phyloP scores from a whole-genome alignment of 2,888 invertebrate genomes.

The Helicoverpa assulta region DNA sequence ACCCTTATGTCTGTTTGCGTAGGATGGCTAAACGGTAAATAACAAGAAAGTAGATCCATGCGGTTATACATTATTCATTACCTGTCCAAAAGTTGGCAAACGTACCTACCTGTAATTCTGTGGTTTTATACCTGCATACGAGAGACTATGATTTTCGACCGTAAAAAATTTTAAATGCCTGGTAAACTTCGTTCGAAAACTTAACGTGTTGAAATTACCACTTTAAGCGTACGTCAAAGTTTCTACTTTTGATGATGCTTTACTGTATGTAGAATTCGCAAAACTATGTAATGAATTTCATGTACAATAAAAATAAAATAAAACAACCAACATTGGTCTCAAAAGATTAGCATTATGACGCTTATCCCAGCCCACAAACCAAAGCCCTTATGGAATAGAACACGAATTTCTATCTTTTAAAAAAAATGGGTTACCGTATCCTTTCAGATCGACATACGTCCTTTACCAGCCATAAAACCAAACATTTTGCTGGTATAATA shows the following conservation, averaged over 20 bases:
- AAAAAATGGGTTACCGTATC: slow-evolving; percentile 46
- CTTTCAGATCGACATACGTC: slow-evolving; percentile 54
- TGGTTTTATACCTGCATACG: slow-evolving; percentile 6
- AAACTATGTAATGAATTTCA: too few relatives aligned
- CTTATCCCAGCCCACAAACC: neutral
- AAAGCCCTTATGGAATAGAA: neutral
- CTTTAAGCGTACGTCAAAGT: too few relatives aligned
- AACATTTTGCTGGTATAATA: slow-evolving; percentile 80
- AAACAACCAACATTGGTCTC: neutral
- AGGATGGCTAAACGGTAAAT: slow-evolving; percentile 30
- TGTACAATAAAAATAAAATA: too few relatives aligned
- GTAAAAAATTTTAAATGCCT: neutral
- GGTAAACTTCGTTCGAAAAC: neutral
- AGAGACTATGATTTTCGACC: neutral
- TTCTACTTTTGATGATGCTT: too few relatives aligned
- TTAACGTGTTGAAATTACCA: too few relatives aligned
- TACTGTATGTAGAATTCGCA: too few relatives aligned
- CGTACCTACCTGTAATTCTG: neutral
- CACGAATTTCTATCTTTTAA: neutral
- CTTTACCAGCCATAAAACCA: slow-evolving; percentile 71
- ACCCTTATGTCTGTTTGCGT: slow-evolving; percentile 33
- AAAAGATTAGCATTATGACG: neutral
- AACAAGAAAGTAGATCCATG: slow-evolving; percentile 31
- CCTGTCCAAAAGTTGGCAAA: slow-evolving; percentile 25
- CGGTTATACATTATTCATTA: slow-evolving; percentile 44